These are phyloP conservation scores for Hirtodrosophila histrioides DNA, from an alignment of 2,888 invertebrate genomes.

Conservation along the genomic window DNA sequence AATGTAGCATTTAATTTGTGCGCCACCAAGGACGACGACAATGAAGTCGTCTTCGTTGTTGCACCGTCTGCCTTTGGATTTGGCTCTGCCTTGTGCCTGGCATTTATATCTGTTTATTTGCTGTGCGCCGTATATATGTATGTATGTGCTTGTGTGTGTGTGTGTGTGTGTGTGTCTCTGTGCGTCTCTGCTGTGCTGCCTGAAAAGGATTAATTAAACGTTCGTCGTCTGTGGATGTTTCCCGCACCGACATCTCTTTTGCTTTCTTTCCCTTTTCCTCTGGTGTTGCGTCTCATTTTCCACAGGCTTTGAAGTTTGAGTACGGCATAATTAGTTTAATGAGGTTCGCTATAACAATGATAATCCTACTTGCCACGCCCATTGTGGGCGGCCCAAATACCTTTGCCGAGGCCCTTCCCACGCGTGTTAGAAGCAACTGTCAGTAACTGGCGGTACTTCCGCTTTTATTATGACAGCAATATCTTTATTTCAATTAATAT, in stretches of 20 bases:
- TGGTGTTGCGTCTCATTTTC: conserved; percentile 11
- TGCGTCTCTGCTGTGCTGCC: conserved; percentile 45
- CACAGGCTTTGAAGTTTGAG: conserved; percentile 66
- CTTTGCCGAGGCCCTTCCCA: not conserved
- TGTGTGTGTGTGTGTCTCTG: conserved; percentile 32
- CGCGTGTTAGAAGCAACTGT: not conserved
- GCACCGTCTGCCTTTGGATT: conserved; percentile 34
- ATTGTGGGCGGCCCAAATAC: conserved; percentile 6
- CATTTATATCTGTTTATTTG: conserved; percentile 73
- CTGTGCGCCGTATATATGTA: conserved; percentile 37
- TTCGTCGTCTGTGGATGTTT: conserved; percentile 66
- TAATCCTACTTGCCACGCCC: conserved; percentile 42
- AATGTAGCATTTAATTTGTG: conserved; percentile 78
- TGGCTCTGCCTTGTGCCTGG: conserved; percentile 26
- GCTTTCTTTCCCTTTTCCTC: not conserved
- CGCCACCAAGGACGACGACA: conserved; percentile 63
- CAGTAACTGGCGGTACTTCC: not conserved
- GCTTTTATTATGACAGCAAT: conserved; percentile 27
- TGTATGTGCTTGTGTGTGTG: conserved; percentile 20
- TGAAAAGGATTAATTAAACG: conserved; percentile 82
- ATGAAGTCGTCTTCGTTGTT: conserved; percentile 51
- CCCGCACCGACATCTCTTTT: conserved; percentile 3
- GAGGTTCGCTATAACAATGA: conserved; percentile 69
- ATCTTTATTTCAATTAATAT: conserved; percentile 27
- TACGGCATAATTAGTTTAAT: conserved; percentile 77